Conservation (phyloP, 2,888 invertebrate species). For the Brachypterus glaber region DNA sequence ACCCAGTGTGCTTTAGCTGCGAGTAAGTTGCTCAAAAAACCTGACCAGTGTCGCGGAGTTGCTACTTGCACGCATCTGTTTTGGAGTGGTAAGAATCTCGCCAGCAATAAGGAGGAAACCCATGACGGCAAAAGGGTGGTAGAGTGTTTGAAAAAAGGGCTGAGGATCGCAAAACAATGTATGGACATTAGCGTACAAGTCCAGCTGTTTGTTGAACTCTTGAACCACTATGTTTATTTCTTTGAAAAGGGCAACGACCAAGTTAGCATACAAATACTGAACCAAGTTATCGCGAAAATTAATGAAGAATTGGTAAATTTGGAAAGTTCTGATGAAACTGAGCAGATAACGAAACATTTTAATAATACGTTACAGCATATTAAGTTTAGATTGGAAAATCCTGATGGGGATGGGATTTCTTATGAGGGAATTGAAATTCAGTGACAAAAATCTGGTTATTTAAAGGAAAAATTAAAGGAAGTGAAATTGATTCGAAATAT, state of each 20-base stretch:
- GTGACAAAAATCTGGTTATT: background rate
- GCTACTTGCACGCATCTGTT: slow-evolving; percentile 91
- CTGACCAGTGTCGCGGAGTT: slow-evolving; percentile 95
- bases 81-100: slow-evolving; percentile 76
- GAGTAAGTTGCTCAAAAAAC: slow-evolving; percentile 86
- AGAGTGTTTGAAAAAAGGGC: slow-evolving; percentile 92
- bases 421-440: slow-evolving; percentile 55
- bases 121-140: slow-evolving; percentile 92
- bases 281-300: slow-evolving; percentile 77
- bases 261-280: slow-evolving; percentile 37
- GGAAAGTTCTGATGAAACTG: slow-evolving; percentile 91
- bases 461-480: no score
- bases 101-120: slow-evolving; percentile 48
- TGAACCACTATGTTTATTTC: slow-evolving; percentile 90
- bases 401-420: slow-evolving; percentile 50
- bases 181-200: slow-evolving; percentile 96
- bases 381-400: slow-evolving; percentile 57
- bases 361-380: slow-evolving; percentile 81
- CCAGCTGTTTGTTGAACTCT: slow-evolving; percentile 87
- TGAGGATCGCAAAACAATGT: slow-evolving; percentile 91
- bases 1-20: slow-evolving; percentile 95
- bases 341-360: slow-evolving; percentile 93
- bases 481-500: background rate
- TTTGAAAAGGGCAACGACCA: slow-evolving; percentile 66
- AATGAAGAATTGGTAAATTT: slow-evolving; percentile 88